Evolutionary conservation across 2,797 vertebrate species (phyloP).

Genomic region (Epinephelus awoara): DNA sequence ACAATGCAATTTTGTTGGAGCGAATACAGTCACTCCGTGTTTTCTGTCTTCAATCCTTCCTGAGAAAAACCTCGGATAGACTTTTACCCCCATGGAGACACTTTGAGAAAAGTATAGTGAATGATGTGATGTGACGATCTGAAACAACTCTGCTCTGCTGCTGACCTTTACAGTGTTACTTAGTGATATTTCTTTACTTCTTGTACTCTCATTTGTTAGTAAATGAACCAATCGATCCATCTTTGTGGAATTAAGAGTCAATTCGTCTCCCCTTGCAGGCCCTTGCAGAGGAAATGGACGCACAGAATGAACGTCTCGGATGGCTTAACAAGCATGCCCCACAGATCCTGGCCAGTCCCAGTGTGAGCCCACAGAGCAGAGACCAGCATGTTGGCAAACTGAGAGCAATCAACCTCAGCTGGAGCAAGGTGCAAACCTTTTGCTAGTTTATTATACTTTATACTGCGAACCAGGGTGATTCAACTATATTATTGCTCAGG

Average conservation of each 20-base stretch:
- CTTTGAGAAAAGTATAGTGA: neutral
- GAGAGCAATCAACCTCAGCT: conserved; percentile 88
- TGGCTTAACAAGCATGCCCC: conserved; percentile 92
- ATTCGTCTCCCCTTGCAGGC: conserved; percentile 77
- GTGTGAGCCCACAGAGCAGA: conserved; percentile 86
- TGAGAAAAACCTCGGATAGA: conserved; percentile 1
- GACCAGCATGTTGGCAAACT: conserved; percentile 87
- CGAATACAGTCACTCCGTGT: conserved; percentile 1
- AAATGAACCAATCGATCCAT: neutral
- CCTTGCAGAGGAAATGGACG: conserved; percentile 88
- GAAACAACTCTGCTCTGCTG: neutral
- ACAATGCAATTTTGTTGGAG: conserved; percentile 6
- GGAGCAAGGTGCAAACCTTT: conserved; percentile 87
- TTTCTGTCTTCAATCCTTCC: conserved; percentile 9
- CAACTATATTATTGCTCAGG: too few species aligned
- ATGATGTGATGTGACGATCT: neutral
- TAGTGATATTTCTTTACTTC: conserved; percentile 7
- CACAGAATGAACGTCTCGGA: conserved; percentile 88
- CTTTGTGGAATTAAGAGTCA: conserved; percentile 22
- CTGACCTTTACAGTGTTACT: neutral
- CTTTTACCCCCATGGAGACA: neutral
- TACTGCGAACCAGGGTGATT: neutral
- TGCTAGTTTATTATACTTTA: neutral
- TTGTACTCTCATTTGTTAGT: conserved; percentile 9
- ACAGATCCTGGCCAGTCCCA: conserved; percentile 88